A percentile compares a stretch with the other conserved stretches of the same genome.
Conservation (phyloP, 2,113 vertebrate species). For the Eurypyga helias region DNA sequence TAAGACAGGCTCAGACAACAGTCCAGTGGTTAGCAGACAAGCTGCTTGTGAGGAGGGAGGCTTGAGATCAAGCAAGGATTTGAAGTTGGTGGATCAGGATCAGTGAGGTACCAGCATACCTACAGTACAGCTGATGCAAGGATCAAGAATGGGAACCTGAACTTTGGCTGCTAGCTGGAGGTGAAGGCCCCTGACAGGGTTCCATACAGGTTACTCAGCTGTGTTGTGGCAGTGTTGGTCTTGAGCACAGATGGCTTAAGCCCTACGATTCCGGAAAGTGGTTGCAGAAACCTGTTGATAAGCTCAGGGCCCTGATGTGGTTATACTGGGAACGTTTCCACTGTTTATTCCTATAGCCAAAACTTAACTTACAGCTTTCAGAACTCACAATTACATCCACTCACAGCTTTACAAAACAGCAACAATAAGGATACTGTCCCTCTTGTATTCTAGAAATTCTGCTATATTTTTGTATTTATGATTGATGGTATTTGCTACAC, state of each 20-base stretch:
- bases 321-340: neutral
- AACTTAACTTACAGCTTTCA: neutral
- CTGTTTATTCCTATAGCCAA: neutral
- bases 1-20: neutral
- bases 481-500: neutral
- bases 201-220: neutral
- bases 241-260: neutral
- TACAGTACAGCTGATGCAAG: neutral
- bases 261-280: neutral
- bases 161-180: neutral
- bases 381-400: neutral
- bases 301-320: neutral
- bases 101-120: neutral
- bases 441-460: neutral
- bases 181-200: neutral
- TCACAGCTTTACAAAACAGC: neutral
- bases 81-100: neutral
- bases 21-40: neutral
- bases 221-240: neutral
- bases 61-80: neutral
- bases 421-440: neutral
- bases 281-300: neutral
- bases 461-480: neutral
- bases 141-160: neutral
- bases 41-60: neutral